These are phyloP conservation scores for Balaeniceps rex DNA, from an alignment of 2,113 vertebrate species.

Conservation along the genomic window DNA sequence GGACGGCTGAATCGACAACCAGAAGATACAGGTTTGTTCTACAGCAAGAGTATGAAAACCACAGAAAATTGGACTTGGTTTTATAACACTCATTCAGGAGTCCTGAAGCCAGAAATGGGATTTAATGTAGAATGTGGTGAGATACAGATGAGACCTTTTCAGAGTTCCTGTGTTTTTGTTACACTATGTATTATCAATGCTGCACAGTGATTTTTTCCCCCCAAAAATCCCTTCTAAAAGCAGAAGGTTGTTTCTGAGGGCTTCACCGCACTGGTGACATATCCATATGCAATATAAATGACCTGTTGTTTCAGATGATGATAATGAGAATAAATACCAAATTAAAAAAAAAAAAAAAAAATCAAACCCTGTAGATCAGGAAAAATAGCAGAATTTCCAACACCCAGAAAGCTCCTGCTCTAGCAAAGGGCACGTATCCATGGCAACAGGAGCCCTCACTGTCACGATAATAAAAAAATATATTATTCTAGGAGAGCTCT, in stretches of 20 bases:
- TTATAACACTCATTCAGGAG: not conserved
- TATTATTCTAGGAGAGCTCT: constrained; percentile 55
- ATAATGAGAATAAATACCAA: constrained; percentile 37
- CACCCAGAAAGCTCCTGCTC: constrained; percentile 52
- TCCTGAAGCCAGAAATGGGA: not conserved
- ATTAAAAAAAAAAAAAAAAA: not conserved
- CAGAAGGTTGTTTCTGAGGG: not conserved
- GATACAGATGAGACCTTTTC: constrained; percentile 9
- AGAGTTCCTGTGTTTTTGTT: not conserved
- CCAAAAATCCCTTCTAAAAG: not conserved
- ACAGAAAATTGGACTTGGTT: not conserved
- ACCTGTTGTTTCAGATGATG: constrained; percentile 25
- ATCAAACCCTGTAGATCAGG: not conserved
- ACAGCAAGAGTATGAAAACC: not conserved
- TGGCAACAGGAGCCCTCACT: constrained; percentile 61
- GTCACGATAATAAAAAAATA: constrained; percentile 65
- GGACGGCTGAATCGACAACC: not conserved
- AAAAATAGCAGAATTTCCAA: constrained; percentile 40
- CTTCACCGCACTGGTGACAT: not conserved
- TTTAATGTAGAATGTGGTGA: not conserved
- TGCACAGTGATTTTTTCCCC: fast-evolving
- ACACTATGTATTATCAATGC: not conserved
- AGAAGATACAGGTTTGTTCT: not conserved
- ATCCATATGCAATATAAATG: not conserved
- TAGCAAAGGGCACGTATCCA: constrained; percentile 58